These are phyloP conservation scores for Tichodroma muraria DNA, from an alignment of 2,113 vertebrate species.

Conservation along the genomic window DNA sequence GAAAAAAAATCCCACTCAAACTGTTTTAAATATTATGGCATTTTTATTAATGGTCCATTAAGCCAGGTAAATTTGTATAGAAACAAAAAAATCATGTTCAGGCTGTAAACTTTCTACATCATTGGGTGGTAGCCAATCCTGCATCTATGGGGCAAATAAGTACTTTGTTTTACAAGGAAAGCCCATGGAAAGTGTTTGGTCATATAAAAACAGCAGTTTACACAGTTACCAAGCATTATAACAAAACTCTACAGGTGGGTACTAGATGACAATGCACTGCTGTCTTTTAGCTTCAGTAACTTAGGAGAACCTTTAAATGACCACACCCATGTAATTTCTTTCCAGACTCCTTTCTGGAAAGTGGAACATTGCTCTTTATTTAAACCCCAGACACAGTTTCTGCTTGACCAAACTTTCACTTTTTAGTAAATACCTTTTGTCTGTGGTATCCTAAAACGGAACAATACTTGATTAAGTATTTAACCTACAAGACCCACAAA, in stretches of 20 bases:
- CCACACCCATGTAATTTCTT: neutral
- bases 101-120: neutral
- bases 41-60: constrained; percentile 29
- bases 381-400: neutral
- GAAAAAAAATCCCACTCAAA: neutral
- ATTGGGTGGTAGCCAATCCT: neutral
- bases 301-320: neutral
- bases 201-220: neutral
- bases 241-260: neutral
- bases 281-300: neutral
- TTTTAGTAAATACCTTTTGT: neutral
- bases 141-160: neutral
- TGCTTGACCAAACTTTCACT: neutral
- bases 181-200: neutral
- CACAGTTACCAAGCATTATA: neutral
- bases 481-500: neutral
- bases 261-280: neutral
- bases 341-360: neutral
- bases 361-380: neutral
- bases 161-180: neutral
- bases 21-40: neutral
- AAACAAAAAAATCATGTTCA: neutral
- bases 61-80: neutral
- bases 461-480: neutral
- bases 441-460: neutral